These are phyloP conservation scores for Apostichopus japonicus DNA, from an alignment of 35 echinoderm and acorn worm species.

Conservation along the genomic window DNA sequence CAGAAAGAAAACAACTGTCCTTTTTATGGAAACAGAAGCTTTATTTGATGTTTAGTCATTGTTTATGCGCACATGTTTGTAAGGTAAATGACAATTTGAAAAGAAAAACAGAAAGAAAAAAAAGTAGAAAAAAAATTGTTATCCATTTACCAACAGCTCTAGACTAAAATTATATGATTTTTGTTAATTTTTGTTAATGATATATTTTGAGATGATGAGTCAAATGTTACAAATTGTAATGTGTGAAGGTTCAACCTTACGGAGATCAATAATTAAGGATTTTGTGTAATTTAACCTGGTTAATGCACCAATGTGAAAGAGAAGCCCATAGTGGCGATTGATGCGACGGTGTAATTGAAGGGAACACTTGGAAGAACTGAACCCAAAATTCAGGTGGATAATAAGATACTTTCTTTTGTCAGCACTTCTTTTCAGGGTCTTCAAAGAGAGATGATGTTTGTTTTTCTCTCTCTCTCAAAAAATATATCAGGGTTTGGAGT, in stretches of 20 bases:
- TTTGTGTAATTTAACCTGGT: too few species aligned
- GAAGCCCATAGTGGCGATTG: too few species aligned
- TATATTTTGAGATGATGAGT: neutral
- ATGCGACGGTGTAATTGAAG: too few species aligned
- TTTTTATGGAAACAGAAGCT: neutral
- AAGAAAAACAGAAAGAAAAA: neutral
- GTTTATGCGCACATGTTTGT: neutral
- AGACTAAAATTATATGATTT: neutral
- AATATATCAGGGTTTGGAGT: neutral
- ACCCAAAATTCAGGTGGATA: neutral
- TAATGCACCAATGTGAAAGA: too few species aligned
- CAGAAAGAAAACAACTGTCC: neutral
- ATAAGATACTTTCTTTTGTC: neutral
- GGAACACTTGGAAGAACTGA: too few species aligned
- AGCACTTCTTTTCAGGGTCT: neutral
- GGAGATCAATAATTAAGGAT: too few species aligned
- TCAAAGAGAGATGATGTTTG: neutral
- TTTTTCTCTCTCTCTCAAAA: neutral
- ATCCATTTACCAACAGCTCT: neutral
- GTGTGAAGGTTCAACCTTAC: neutral
- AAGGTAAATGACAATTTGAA: neutral
- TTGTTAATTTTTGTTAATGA: neutral
- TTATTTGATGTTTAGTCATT: neutral
- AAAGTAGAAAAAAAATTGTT: neutral
- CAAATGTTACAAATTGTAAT: neutral